Evolutionary conservation across 2,888 invertebrate genomes (phyloP), one percentile per base, ranked within the genome.

Genomic region (Timema podura): DNA sequence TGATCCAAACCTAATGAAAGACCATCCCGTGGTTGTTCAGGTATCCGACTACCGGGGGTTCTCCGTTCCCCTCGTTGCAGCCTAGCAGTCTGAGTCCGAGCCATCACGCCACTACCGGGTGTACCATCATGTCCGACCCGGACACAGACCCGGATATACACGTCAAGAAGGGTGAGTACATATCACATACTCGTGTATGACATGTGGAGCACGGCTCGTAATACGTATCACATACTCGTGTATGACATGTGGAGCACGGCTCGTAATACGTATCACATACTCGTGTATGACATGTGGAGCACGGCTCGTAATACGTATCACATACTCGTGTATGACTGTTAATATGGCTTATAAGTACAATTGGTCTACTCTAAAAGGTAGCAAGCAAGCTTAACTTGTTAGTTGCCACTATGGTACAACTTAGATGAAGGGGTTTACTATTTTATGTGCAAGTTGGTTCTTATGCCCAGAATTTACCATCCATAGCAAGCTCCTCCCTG

Each of bases 21-120:
- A 11, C 9, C 10, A 49, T 11, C 10, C 10, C 49, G 49, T 11
- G 49, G 10, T 46, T 71, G 45, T n/a, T n/a, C 61, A 86, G 86
- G 85, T 89, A 89, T 80, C 82, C 83, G 66, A 79, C 82, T 72
- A 85, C 85, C 48, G 82, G 84, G 44, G 72, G 72, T 6, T 71
- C 71, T 77, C 83, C 84, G 48, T 83, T 85, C 74, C 84, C 86
- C 74, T 84, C 85, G 65, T 78, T 86, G 69, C 86, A 86, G 77
- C 85, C 86, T 72, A 81, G 86, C 72, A 85, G 85, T 78, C 86
- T 86, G 66, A 85, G 85, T 74, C 85, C 85, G 68, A 82, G 82
- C 75, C 78, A 72, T 49, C 70, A 72, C 64, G 72, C 70, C 57
- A 81, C 72, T 77, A 80, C 64, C 75, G 82, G 72, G 79, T 75